Evolutionary conservation across 2,888 invertebrate genomes (phyloP), one percentile per base, ranked within the genome.

Genomic region (Caenorhabditis panamensis): DNA sequence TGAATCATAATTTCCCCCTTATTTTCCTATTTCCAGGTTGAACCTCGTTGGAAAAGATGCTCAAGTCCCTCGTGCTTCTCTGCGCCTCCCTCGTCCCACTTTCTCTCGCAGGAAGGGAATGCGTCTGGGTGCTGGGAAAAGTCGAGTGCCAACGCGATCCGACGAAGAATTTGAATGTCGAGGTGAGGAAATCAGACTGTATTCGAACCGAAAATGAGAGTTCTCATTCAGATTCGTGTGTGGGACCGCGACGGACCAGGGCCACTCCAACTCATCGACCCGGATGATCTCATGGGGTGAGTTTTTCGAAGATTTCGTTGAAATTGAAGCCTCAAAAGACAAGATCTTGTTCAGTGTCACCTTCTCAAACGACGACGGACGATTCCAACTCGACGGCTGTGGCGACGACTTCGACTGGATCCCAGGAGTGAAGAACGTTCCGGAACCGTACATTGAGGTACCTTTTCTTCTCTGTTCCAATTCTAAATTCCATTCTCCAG

Each of bases 261-360:
- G 31, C 84, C 81, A 67, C 82, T 77, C 79, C 82, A 88, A 64
- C 75, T 87, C 26, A 69, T 90, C 56, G 90, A 90, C 76, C 89
- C 89, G 2, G 90, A 90, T 82, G 90, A 90, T 75, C 67, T 89
- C 72, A 90, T 90, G 90, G 90, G 90, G 89, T 89, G 36, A 9
- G 31, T 53, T 24, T 49, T n/a, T 49, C 18, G 11, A 49, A 16
- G 20, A 20, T 49, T 4, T 16, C 4, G 20, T 2, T 8, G 26
- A 28, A 18, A 26, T 53, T 0, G 24, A 37, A 18, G 36, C n/a
- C 11, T 13, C 13, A 58, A 26, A 20, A 58, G 47, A 47, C 11
- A 53, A 26, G n/a, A n/a, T n/a, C n/a, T n/a, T 31, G 67, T 86
- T 56, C 71, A 89, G 89, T 37, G 89, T 90, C 13, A 88, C 90